phyloP scores from a whole-genome alignment of 2,113 vertebrate species.

The Columbina picui region DNA sequence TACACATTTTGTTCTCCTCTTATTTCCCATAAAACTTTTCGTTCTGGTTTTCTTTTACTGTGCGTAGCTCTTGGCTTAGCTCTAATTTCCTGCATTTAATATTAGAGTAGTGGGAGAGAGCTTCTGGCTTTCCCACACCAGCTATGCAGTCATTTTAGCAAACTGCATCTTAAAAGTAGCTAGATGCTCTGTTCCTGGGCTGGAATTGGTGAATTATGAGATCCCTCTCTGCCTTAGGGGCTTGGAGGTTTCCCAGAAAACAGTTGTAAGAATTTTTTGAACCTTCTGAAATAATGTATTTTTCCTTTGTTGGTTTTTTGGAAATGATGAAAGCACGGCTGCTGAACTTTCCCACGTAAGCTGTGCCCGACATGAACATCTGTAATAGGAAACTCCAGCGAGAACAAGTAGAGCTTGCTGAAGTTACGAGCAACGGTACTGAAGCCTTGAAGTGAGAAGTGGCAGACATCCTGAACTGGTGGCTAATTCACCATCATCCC shows the following conservation, averaged over 20 bases:
- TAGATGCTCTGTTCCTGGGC: background rate
- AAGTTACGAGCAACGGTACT: background rate
- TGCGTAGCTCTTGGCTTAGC: background rate
- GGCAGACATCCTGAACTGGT: background rate
- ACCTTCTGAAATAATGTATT: conserved; percentile 19
- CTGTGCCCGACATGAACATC: background rate
- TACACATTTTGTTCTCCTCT: background rate
- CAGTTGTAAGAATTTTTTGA: conserved; percentile 6
- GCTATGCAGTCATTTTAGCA: background rate
- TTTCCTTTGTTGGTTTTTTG: conserved; percentile 10
- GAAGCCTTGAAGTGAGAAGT: background rate
- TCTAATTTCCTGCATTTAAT: conserved; percentile 9
- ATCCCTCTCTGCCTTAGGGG: background rate
- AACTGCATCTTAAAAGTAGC: background rate
- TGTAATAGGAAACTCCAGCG: background rate
- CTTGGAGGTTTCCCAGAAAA: conserved; percentile 38
- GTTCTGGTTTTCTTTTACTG: background rate
- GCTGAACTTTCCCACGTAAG: conserved; percentile 16
- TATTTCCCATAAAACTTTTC: background rate
- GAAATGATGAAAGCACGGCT: conserved; percentile 4
- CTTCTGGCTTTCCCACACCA: background rate
- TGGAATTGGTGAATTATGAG: background rate
- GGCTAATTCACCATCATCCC: background rate
- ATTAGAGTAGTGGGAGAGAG: background rate
- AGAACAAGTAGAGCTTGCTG: background rate